phyloP scores from a whole-genome alignment of 2,888 invertebrate genomes.

The Apomyelois bistriatella region DNA sequence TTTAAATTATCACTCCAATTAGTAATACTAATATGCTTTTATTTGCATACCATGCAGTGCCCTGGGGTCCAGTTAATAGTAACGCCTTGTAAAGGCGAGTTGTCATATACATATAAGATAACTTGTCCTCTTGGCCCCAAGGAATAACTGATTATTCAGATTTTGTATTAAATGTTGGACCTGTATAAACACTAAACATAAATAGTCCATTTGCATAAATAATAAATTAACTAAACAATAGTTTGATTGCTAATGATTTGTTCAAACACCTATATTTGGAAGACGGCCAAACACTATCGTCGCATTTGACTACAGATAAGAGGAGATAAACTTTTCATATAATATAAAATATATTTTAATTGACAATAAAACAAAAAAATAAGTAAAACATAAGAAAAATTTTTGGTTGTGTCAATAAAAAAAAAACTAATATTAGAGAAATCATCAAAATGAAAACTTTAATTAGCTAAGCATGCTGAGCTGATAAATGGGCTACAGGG shows the following conservation, averaged over 20 bases:
- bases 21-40: too few relatives aligned
- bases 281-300: neutral
- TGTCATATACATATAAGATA: too few relatives aligned
- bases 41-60: too few relatives aligned
- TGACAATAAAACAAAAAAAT: neutral
- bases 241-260: constrained; percentile 8
- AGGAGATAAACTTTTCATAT: neutral
- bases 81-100: too few relatives aligned
- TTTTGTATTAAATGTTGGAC: neutral
- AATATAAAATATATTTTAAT: neutral
- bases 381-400: too few relatives aligned
- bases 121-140: neutral
- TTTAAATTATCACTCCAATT: too few relatives aligned
- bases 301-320: neutral
- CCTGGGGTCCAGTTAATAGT: too few relatives aligned
- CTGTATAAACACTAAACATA: neutral
- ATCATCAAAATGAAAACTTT: too few relatives aligned
- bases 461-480: too few relatives aligned
- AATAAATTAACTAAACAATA: constrained; percentile 4
- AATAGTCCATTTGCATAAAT: neutral
- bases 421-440: too few relatives aligned
- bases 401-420: too few relatives aligned
- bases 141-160: neutral
- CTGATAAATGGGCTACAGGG: too few relatives aligned
- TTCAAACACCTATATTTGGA: constrained; percentile 11